Evolutionary conservation across 1,140 invertebrate genomes (phyloP).

Genomic region (Goniozus legneri): DNA sequence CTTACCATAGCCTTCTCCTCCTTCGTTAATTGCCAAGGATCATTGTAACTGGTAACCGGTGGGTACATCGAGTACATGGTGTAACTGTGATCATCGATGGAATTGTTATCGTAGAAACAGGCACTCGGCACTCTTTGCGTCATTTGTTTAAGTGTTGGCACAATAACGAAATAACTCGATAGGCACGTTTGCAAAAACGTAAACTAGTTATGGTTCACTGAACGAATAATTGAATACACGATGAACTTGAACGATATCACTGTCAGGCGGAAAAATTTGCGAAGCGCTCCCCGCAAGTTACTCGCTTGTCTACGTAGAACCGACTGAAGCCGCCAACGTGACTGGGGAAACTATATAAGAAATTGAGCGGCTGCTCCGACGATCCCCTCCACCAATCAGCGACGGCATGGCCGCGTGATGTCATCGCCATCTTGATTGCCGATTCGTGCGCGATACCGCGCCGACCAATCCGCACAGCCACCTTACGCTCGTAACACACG

Average conservation of each 20-base stretch:
- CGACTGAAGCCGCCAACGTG: constrained; percentile 40
- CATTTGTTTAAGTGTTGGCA: constrained; percentile 20
- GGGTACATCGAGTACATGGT: constrained; percentile 37
- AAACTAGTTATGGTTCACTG: too few relatives aligned
- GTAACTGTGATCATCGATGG: constrained; percentile 40
- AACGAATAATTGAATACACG: too few relatives aligned
- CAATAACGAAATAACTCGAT: too few relatives aligned
- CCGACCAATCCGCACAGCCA: constrained; percentile 25
- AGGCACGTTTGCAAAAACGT: too few relatives aligned
- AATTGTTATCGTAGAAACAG: constrained; percentile 29
- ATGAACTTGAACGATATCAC: too few relatives aligned
- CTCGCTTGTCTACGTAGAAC: too few relatives aligned
- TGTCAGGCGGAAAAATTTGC: too few relatives aligned
- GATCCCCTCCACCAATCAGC: constrained; percentile 6
- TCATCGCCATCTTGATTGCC: constrained; percentile 37
- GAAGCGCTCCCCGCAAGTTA: too few relatives aligned
- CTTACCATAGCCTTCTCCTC: constrained; percentile 37
- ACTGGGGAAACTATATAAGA: constrained; percentile 39
- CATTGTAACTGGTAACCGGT: constrained; percentile 20
- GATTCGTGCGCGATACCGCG: constrained; percentile 30
- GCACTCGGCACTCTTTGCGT: constrained; percentile 43
- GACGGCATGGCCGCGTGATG: constrained; percentile 21
- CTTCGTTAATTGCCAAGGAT: constrained; percentile 30
- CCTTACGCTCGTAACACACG: constrained; percentile 5
- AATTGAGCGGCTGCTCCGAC: constrained; percentile 3